Percentiles rank a stretch among this genome's conserved stretches.
phyloP scores from a whole-genome alignment of 2,797 vertebrate genomes.

The Prionace glauca region DNA sequence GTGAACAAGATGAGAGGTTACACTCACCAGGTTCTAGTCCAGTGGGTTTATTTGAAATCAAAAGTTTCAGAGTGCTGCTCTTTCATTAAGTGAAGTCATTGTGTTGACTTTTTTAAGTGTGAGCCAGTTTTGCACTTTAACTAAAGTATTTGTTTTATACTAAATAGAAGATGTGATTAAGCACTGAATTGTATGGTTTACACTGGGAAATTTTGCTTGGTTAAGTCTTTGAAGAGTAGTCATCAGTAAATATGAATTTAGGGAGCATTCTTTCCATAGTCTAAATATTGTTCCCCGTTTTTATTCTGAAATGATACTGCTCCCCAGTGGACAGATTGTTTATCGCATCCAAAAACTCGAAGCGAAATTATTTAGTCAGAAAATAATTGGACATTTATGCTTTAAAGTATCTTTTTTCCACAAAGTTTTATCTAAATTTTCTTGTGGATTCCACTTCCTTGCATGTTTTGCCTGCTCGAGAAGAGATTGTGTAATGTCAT shows the following conservation, averaged over 20 bases:
- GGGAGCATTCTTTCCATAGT: background rate
- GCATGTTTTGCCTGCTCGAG: background rate
- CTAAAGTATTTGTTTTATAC: background rate
- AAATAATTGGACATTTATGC: background rate
- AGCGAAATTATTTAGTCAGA: background rate
- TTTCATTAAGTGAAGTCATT: background rate
- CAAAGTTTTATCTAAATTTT: background rate
- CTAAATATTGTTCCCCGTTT: background rate
- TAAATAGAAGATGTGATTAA: background rate
- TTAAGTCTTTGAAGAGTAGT: background rate
- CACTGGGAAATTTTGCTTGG: background rate
- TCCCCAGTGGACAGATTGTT: background rate
- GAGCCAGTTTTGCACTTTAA: background rate
- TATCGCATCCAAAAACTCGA: background rate
- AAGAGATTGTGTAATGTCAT: background rate
- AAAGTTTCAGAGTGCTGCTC: too few species aligned
- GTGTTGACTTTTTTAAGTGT: background rate
- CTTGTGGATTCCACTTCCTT: background rate
- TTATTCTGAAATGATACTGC: conserved; percentile 30
- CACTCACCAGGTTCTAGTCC: too few species aligned
- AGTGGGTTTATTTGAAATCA: too few species aligned
- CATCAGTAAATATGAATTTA: background rate
- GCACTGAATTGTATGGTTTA: background rate
- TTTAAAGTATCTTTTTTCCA: background rate
- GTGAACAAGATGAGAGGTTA: too few species aligned